These are phyloP conservation scores for Apocrypta bakeri DNA, from an alignment of 1,140 invertebrate genomes.

Conservation along the genomic window DNA sequence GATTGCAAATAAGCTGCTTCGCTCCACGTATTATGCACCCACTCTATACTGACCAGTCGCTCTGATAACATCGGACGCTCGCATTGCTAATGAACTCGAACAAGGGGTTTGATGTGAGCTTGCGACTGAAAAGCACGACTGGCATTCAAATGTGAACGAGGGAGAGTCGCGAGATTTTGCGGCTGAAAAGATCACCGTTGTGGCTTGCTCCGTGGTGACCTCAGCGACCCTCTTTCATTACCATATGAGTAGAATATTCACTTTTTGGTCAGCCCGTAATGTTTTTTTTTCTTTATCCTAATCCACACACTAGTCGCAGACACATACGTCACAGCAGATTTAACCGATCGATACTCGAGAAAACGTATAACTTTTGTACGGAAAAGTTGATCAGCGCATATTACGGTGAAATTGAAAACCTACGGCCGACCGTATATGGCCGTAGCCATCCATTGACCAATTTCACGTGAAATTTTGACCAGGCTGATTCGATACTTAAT, in stretches of 20 bases:
- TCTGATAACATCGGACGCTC: neutral
- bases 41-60: neutral
- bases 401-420: no score
- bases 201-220: neutral
- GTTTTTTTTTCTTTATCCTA: neutral
- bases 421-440: no score
- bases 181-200: neutral
- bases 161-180: neutral
- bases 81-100: slow-evolving; percentile 26
- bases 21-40: neutral
- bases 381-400: neutral
- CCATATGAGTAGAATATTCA: neutral
- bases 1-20: slow-evolving; percentile 10
- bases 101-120: neutral
- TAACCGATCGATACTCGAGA: neutral
- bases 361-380: no score
- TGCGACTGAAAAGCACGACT: neutral
- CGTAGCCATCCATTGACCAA: no score
- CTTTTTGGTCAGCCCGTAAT: neutral
- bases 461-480: no score
- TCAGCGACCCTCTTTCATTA: neutral
- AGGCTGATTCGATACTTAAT: no score
- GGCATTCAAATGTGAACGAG: neutral
- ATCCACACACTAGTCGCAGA: neutral
- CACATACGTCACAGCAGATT: neutral